phyloP scores from a whole-genome alignment of 2,888 invertebrate species.

The Dryobotodes eremita region DNA sequence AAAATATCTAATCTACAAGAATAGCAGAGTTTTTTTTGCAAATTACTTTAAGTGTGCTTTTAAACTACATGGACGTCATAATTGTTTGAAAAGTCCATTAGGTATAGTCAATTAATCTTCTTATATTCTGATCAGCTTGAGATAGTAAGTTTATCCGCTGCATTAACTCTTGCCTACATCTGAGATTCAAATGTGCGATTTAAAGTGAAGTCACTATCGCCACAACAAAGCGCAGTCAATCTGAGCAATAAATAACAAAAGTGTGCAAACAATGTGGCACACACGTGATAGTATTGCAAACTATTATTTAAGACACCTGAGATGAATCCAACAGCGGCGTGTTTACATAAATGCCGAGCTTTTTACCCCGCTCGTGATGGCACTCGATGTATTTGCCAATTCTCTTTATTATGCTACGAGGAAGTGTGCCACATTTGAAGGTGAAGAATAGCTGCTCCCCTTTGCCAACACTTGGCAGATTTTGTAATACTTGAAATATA shows the following conservation, averaged over 20 bases:
- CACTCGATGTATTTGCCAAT: constrained; percentile 57
- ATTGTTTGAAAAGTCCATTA: not conserved
- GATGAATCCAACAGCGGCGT: constrained; percentile 42
- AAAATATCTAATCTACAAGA: not conserved
- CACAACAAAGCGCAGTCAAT: constrained; percentile 24
- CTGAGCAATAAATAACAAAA: constrained; percentile 34
- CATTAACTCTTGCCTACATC: not conserved
- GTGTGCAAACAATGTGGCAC: constrained; percentile 48
- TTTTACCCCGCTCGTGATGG: constrained; percentile 47
- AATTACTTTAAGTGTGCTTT: not conserved
- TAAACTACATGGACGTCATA: not conserved
- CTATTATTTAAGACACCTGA: constrained; percentile 60
- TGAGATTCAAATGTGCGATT: not conserved
- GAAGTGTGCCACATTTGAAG: constrained; percentile 61
- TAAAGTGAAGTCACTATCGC: not conserved
- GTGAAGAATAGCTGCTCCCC: constrained; percentile 45
- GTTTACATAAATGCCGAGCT: constrained; percentile 62
- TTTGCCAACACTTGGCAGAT: constrained; percentile 32
- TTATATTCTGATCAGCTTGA: not conserved
- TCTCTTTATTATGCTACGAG: constrained; percentile 49
- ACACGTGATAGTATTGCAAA: constrained; percentile 45
- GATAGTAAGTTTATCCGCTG: not conserved
- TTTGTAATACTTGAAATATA: constrained; percentile 34
- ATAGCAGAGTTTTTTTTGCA: not conserved
- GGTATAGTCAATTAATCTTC: not conserved